Conservation (phyloP, 2,113 vertebrate species). For the Tragelaphus buxtoni region DNA sequence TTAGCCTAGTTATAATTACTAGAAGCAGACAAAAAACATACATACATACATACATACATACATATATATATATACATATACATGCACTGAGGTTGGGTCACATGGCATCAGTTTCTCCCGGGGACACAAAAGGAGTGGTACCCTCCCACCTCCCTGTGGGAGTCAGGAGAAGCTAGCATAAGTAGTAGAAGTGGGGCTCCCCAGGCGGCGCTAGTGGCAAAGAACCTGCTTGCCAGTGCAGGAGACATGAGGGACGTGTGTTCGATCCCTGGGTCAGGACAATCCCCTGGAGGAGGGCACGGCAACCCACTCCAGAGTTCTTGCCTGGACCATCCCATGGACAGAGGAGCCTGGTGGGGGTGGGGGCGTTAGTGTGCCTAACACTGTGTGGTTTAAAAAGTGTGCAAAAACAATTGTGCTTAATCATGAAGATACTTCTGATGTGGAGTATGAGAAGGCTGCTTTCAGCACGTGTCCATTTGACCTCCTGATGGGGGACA, state of each 20-base stretch:
- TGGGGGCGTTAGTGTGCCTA: background rate
- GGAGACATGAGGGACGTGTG: accelerated
- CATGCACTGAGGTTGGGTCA: background rate
- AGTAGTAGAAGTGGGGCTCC: accelerated
- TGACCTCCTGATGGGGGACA: background rate
- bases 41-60: accelerated
- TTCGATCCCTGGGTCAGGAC: background rate
- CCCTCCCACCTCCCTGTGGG: background rate
- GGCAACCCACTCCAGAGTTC: background rate
- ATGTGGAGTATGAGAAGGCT: background rate
- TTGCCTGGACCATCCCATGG: background rate
- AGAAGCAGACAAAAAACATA: background rate
- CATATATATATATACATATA: background rate
- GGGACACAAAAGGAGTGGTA: background rate
- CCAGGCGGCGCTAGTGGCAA: background rate
- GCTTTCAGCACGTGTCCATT: background rate
- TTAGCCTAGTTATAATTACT: background rate
- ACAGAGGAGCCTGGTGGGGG: background rate
- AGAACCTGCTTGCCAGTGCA: background rate
- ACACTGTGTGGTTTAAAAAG: background rate
- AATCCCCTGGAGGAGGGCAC: background rate
- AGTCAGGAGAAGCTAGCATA: accelerated
- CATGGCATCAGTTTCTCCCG: background rate
- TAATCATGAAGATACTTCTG: background rate
- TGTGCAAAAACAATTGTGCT: background rate